Conservation (phyloP, 2,113 vertebrate species). For the Symphodus melops region DNA sequence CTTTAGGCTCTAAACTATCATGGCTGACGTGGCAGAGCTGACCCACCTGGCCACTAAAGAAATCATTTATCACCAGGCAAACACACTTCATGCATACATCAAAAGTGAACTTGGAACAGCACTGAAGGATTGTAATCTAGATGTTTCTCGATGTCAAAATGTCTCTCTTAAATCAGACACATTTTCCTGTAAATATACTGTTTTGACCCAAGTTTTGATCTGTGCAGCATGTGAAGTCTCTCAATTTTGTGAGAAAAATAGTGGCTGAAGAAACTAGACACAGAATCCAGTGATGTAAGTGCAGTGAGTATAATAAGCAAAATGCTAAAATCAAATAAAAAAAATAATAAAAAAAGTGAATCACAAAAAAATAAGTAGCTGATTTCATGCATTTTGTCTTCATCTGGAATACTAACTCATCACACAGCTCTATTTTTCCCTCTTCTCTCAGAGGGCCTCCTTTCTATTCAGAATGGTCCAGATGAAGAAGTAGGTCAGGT, state of each 20-base stretch:
- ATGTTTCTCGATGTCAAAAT: constrained; percentile 11
- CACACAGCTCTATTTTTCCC: not conserved
- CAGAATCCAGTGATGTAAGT: not conserved
- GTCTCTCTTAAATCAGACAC: constrained; percentile 18
- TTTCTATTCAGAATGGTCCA: constrained; percentile 55
- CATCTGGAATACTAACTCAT: constrained; percentile 5
- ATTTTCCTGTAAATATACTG: constrained; percentile 2
- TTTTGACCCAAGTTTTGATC: constrained; percentile 8
- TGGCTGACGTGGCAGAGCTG: constrained; percentile 33
- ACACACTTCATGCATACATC: constrained; percentile 16
- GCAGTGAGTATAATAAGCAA: not conserved
- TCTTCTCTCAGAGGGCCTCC: constrained; percentile 2
- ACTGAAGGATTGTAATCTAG: constrained; percentile 26
- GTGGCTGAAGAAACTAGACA: not conserved
- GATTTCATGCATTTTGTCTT: constrained; percentile 8
- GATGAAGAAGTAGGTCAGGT: constrained; percentile 76
- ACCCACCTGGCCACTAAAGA: constrained; percentile 37
- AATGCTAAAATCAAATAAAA: not conserved
- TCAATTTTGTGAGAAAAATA: not conserved
- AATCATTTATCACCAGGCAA: constrained; percentile 51
- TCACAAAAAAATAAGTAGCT: not conserved
- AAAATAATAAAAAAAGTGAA: not conserved
- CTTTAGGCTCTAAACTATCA: constrained; percentile 18
- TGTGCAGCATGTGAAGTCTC: not conserved
- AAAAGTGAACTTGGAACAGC: constrained; percentile 15